phyloP scores from a whole-genome alignment of 2,113 vertebrate species.

The Vulpes lagopus region DNA sequence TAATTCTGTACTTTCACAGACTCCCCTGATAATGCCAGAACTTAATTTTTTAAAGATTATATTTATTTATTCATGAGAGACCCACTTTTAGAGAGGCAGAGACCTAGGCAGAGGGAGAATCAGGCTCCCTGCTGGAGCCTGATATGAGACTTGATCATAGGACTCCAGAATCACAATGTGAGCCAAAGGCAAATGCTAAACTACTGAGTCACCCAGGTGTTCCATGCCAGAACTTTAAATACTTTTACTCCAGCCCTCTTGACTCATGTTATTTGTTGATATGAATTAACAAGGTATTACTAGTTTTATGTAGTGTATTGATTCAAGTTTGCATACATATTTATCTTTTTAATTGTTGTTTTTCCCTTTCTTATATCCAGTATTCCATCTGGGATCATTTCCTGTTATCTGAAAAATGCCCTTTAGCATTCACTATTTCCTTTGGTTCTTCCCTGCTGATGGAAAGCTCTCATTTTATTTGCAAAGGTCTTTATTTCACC shows the following conservation, averaged over 20 bases:
- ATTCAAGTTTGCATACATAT: not conserved
- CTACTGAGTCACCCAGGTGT: too few species aligned
- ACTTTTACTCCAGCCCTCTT: not conserved
- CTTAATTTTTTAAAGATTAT: not conserved
- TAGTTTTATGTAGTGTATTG: not conserved
- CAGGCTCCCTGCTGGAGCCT: too few species aligned
- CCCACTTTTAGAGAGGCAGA: too few species aligned
- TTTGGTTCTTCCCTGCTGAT: not conserved
- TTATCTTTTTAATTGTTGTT: slow-evolving; percentile 2
- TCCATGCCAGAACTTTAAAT: not conserved
- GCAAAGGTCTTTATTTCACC: slow-evolving; percentile 19
- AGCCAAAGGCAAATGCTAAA: too few species aligned
- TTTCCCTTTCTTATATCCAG: not conserved
- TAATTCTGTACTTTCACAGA: slow-evolving; percentile 13
- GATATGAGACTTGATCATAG: too few species aligned
- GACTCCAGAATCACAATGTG: too few species aligned
- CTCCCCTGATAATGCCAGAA: not conserved
- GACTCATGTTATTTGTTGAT: not conserved
- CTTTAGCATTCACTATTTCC: slow-evolving; percentile 6
- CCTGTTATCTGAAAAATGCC: not conserved
- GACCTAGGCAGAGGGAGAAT: too few species aligned
- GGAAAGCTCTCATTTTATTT: not conserved
- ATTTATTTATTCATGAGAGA: too few species aligned
- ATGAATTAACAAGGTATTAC: not conserved
- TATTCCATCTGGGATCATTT: slow-evolving; percentile 28